A percentile compares a stretch with the other conserved stretches of the same genome.
Conservation (phyloP, 2,888 invertebrate genomes). For the Harpalus rufipes region DNA sequence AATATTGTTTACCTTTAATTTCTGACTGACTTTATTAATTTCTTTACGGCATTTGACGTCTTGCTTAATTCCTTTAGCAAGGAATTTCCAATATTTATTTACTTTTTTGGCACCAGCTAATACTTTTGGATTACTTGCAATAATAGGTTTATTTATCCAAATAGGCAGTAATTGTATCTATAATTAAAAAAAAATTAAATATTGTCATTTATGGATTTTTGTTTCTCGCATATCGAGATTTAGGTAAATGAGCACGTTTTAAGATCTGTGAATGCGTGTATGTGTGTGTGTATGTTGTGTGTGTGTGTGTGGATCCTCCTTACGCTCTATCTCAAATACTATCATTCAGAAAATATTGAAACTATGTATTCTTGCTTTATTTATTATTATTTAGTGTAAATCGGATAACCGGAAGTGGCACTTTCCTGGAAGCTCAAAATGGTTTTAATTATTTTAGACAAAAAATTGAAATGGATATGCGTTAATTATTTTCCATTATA, state of each 20-base stretch:
- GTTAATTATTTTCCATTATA: no score
- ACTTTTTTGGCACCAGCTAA: slow-evolving; percentile 65
- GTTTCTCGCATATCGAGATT: background rate
- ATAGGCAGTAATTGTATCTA: slow-evolving; percentile 71
- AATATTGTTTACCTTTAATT: slow-evolving; percentile 61
- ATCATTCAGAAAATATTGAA: no score
- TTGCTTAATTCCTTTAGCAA: slow-evolving; percentile 68
- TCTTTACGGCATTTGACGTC: slow-evolving; percentile 67
- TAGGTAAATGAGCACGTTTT: no score
- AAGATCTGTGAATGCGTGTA: no score
- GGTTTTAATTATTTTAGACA: no score
- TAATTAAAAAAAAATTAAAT: background rate
- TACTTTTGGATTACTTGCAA: slow-evolving; percentile 68
- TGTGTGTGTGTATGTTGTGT: no score
- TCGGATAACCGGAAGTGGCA: no score
- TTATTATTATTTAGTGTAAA: no score
- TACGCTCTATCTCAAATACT: no score
- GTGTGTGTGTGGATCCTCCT: no score
- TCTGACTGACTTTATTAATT: slow-evolving; percentile 66
- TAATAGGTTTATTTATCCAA: slow-evolving; percentile 70
- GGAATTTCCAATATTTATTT: slow-evolving; percentile 70
- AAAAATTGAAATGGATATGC: no score
- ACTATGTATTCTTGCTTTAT: no score
- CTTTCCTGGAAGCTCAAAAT: background rate
- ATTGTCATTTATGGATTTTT: background rate